Evolutionary conservation across 2,888 invertebrate species (phyloP).

Genomic region (Ochlodes sylvanus): DNA sequence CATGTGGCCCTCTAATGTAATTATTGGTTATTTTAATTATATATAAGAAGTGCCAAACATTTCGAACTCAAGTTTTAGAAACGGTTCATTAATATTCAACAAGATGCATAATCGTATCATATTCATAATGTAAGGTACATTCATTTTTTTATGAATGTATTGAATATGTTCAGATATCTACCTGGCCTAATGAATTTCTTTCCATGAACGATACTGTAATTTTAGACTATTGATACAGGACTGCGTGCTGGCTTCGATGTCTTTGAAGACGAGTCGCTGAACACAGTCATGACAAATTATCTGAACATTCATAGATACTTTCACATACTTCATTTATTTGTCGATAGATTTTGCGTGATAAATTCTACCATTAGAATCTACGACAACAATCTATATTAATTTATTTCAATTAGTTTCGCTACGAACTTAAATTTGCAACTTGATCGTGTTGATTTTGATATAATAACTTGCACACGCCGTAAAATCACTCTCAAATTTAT

Average conservation of each 20-base stretch:
- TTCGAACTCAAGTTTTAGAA: too few relatives aligned
- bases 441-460: not conserved
- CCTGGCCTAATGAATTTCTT: too few relatives aligned
- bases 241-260: not conserved
- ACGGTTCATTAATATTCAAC: too few relatives aligned
- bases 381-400: too few relatives aligned
- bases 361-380: not conserved
- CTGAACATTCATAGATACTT: not conserved
- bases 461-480: not conserved
- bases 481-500: not conserved
- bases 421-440: not conserved
- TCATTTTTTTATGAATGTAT: too few relatives aligned
- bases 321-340: not conserved
- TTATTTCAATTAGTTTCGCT: too few relatives aligned
- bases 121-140: too few relatives aligned
- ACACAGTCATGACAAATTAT: not conserved
- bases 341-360: not conserved
- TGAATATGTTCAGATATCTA: too few relatives aligned
- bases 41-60: too few relatives aligned
- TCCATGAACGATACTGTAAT: constrained; percentile 9
- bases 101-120: too few relatives aligned
- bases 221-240: constrained; percentile 5
- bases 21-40: too few relatives aligned
- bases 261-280: not conserved
- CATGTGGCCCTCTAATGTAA: too few relatives aligned